Evolutionary conservation across 2,113 vertebrate genomes (phyloP).

Genomic region (Fulica atra): DNA sequence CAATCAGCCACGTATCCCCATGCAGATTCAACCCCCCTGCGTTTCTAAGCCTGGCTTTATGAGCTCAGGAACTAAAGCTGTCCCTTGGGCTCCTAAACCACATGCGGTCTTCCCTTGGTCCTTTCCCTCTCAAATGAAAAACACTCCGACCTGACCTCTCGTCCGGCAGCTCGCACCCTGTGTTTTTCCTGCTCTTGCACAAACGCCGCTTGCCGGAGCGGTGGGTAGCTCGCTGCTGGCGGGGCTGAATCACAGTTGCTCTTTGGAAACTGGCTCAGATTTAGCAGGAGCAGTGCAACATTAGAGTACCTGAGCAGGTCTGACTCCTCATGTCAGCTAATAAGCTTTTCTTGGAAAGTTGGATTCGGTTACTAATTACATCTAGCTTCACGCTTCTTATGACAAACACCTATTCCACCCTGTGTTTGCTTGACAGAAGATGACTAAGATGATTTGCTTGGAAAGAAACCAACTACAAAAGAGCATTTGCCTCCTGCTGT

Average conservation of each 20-base stretch:
- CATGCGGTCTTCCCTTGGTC: not conserved
- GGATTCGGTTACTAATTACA: not conserved
- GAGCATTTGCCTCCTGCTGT: constrained; percentile 9
- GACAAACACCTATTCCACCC: not conserved
- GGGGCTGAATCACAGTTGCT: not conserved
- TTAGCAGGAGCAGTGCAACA: not conserved
- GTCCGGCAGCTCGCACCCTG: fast-evolving
- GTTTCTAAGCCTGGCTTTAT: not conserved
- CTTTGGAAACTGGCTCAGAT: not conserved
- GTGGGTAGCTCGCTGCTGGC: not conserved
- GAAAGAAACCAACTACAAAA: constrained; percentile 13
- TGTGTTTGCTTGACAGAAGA: not conserved
- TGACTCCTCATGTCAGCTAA: not conserved
- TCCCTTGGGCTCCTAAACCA: not conserved
- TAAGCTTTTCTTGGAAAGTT: constrained; percentile 3
- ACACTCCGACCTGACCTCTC: not conserved
- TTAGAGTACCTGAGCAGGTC: not conserved
- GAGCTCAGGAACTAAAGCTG: not conserved
- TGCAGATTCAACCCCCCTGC: fast-evolving
- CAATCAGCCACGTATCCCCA: not conserved
- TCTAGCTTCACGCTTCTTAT: not conserved
- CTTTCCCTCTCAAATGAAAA: not conserved
- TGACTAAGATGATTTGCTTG: constrained; percentile 5
- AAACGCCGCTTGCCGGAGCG: not conserved
- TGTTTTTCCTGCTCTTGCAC: not conserved